These are phyloP conservation scores for Zaprionus gabonicus DNA, from an alignment of 1,140 invertebrate species.

Conservation along the genomic window DNA sequence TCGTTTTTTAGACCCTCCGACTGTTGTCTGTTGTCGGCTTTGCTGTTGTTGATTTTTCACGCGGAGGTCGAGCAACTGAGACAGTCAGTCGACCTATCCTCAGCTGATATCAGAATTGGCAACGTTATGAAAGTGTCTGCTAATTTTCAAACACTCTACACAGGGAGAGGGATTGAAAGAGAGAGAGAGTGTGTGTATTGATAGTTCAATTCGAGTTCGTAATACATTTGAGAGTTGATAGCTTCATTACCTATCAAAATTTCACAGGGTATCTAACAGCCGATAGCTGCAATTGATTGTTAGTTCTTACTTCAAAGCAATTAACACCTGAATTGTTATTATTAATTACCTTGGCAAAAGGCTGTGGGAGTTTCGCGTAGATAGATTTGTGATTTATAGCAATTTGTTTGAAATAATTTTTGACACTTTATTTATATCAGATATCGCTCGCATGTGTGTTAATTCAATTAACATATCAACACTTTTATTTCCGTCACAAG, in stretches of 20 bases:
- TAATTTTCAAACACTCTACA: neutral
- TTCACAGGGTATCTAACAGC: neutral
- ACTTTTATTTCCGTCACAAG: slow-evolving; percentile 7
- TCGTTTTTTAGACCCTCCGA: slow-evolving; percentile 5
- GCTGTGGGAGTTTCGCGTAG: neutral
- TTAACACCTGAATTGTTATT: slow-evolving; percentile 13
- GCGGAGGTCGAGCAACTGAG: neutral
- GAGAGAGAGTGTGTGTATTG: no score
- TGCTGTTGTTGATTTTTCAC: neutral
- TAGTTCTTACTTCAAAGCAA: slow-evolving; percentile 1
- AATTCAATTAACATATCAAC: slow-evolving; percentile 18
- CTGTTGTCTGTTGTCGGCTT: neutral
- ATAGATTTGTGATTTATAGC: neutral
- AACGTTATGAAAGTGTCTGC: neutral
- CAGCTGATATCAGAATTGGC: neutral
- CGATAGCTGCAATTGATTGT: neutral
- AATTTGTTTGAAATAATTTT: neutral
- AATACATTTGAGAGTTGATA: neutral
- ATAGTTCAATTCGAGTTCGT: no score
- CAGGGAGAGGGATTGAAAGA: neutral
- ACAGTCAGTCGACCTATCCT: neutral
- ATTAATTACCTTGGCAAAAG: neutral
- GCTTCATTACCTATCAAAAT: neutral
- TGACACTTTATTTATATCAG: neutral
- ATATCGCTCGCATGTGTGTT: neutral